Percentiles rank a stretch among this genome's conserved stretches.
Conservation (phyloP, 2,797 vertebrate genomes). For the Bryconaethiops microstoma region DNA sequence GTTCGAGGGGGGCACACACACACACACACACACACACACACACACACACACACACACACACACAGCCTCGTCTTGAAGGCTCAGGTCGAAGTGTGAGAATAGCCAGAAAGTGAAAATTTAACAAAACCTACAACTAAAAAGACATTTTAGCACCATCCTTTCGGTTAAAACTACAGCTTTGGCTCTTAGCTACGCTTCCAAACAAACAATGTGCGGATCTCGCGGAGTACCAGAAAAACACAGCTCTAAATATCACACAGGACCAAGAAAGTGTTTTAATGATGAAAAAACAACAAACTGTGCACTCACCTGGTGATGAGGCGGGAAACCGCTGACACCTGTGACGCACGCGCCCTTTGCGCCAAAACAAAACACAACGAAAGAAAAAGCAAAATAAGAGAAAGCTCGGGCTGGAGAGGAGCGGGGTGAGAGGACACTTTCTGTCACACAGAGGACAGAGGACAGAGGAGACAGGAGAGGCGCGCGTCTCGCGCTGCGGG, state of each 20-base stretch:
- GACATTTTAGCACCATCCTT: neutral
- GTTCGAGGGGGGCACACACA: neutral
- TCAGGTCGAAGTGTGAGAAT: neutral
- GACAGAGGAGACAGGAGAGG: no score
- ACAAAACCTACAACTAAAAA: neutral
- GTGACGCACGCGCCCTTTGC: constrained; percentile 23
- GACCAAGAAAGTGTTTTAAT: neutral
- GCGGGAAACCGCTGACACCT: constrained; percentile 10
- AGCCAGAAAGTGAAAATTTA: neutral
- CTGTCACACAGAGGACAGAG: no score
- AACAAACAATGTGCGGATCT: no score
- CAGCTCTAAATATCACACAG: neutral
- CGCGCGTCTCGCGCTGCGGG: no score
- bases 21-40: no score
- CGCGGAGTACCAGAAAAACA: no score
- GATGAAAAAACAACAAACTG: neutral
- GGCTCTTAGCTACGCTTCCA: no score
- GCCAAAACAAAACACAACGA: neutral
- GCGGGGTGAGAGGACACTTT: no score
- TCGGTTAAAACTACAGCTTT: neutral
- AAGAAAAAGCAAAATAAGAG: neutral
- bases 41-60: no score
- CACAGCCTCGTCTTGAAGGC: no score
- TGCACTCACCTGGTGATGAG: neutral
- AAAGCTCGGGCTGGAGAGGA: no score